Percentiles rank a stretch among this genome's conserved stretches.
phyloP scores from a whole-genome alignment of 2,113 vertebrate genomes.

The Centropristis striata region DNA sequence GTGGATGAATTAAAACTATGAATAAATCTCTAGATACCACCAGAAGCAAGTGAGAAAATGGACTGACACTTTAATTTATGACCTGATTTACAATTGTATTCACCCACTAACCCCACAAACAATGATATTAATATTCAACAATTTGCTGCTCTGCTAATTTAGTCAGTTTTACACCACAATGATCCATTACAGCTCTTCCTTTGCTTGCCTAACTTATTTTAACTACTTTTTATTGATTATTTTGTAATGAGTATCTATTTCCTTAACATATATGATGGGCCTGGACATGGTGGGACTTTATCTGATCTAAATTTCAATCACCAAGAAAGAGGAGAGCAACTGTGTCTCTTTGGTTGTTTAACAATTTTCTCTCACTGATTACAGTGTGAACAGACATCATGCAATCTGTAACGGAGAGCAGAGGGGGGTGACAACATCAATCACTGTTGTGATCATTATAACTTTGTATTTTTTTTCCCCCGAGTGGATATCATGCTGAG shows the following conservation, averaged over 20 bases:
- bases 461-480: neutral
- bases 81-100: neutral
- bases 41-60: neutral
- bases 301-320: neutral
- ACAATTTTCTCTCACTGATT: neutral
- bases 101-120: neutral
- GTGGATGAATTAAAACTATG: neutral
- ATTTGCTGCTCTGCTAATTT: neutral
- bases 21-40: neutral
- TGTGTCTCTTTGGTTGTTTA: neutral
- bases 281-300: neutral
- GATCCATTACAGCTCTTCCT: neutral
- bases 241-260: neutral
- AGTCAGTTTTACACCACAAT: neutral
- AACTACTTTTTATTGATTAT: too few species aligned
- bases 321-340: neutral
- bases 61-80: neutral
- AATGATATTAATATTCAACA: neutral
- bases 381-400: neutral
- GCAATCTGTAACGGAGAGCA: neutral
- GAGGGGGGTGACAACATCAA: slow-evolving; percentile 4
- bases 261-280: neutral
- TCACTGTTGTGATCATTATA: neutral
- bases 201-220: too few species aligned
- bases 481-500: neutral